A percentile compares a stretch with the other conserved stretches of the same genome.
Conservation (phyloP, 2,888 invertebrate genomes). For the Rotaria macrura region DNA sequence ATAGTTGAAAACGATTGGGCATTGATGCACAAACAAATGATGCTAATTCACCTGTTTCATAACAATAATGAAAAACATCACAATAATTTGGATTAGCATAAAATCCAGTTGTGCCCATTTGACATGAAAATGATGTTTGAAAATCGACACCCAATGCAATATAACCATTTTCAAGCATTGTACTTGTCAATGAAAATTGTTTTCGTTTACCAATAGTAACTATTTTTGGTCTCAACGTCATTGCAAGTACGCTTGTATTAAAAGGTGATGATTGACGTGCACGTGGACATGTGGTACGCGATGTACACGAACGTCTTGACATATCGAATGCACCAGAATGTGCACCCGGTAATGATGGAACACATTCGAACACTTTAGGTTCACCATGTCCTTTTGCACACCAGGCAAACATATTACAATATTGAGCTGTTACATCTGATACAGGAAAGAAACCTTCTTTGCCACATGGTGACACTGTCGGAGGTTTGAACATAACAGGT, state of each 20-base stretch:
- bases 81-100: conserved; percentile 31
- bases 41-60: conserved; percentile 29
- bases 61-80: conserved; percentile 34
- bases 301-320: neutral
- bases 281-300: neutral
- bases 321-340: neutral
- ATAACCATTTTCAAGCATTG: conserved; percentile 19
- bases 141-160: conserved; percentile 21
- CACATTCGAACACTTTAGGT: conserved; percentile 4
- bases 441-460: conserved; percentile 16
- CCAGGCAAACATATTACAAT: conserved; percentile 32
- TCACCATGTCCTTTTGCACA: conserved; percentile 20
- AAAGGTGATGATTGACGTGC: neutral
- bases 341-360: conserved; percentile 15
- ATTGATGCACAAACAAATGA: conserved; percentile 33
- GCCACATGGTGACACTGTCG: conserved; percentile 3
- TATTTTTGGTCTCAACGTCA: conserved; percentile 2
- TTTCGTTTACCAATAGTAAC: neutral
- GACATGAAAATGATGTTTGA: conserved; percentile 30
- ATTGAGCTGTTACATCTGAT: neutral
- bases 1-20: conserved; percentile 30
- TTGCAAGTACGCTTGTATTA: neutral
- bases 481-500: conserved; percentile 18
- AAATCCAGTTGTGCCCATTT: conserved; percentile 21
- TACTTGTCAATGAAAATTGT: conserved; percentile 19